phyloP scores from a whole-genome alignment of 2,113 vertebrate genomes.

The Channa maculata region DNA sequence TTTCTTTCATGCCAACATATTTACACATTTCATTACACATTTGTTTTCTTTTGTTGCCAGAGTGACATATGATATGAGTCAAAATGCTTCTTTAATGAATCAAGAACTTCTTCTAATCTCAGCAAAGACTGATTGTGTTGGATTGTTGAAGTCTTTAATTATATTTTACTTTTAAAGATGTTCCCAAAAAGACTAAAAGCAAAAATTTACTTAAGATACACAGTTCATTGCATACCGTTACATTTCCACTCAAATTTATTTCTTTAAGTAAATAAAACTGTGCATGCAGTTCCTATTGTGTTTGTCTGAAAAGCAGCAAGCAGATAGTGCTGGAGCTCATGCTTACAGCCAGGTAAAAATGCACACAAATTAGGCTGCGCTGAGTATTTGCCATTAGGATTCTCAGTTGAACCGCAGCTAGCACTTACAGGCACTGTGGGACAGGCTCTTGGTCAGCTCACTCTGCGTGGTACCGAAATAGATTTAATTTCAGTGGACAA shows the following conservation, averaged over 20 bases:
- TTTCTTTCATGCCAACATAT: not conserved
- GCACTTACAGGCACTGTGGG: constrained; percentile 13
- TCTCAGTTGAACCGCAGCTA: constrained; percentile 20
- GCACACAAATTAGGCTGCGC: constrained; percentile 20
- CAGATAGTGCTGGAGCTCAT: constrained; percentile 30
- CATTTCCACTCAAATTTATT: not conserved
- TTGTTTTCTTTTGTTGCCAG: not conserved
- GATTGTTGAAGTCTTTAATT: not conserved
- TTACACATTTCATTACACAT: not conserved
- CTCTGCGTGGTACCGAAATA: constrained; percentile 17
- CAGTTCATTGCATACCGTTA: not conserved
- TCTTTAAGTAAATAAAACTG: not conserved
- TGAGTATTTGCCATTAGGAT: constrained; percentile 30
- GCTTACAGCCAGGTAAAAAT: constrained; percentile 25
- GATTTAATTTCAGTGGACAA: constrained; percentile 21
- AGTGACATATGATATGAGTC: not conserved
- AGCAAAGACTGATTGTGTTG: not conserved
- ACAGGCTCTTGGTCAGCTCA: constrained; percentile 7
- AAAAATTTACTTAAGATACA: not conserved
- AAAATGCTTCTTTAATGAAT: constrained; percentile 7
- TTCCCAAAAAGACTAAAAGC: not conserved
- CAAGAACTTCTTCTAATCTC: not conserved
- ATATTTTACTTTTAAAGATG: constrained; percentile 1
- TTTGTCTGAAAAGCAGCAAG: constrained; percentile 11
- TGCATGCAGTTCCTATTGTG: not conserved